phyloP scores from a whole-genome alignment of 2,888 invertebrate genomes.

The Norana najaformis region DNA sequence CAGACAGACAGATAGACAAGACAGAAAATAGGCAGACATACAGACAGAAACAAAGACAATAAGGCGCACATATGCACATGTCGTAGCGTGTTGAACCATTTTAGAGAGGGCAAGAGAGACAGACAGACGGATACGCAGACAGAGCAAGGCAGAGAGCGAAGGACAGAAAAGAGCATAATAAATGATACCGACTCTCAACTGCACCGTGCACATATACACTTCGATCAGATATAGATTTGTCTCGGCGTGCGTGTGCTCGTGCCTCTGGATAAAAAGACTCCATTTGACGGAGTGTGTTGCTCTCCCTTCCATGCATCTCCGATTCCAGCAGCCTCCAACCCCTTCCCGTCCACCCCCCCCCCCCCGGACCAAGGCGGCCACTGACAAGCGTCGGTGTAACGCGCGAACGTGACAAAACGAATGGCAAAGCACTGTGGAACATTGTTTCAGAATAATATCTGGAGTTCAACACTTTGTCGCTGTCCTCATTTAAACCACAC shows the following conservation, averaged over 20 bases:
- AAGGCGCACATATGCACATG: no score
- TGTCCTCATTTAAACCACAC: neutral
- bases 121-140: neutral
- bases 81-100: no score
- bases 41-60: no score
- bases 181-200: neutral
- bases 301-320: neutral
- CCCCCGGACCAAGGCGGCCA: neutral
- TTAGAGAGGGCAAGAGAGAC: no score
- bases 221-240: neutral
- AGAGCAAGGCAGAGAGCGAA: neutral
- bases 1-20: neutral
- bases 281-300: conserved; percentile 2
- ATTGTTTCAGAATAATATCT: conserved; percentile 1
- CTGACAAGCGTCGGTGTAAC: neutral
- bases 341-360: neutral
- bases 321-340: neutral
- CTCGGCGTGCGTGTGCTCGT: neutral
- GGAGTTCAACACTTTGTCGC: conserved; percentile 7
- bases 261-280: conserved; percentile 5
- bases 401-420: neutral
- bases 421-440: neutral
- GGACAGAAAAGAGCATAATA: neutral
- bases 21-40: neutral
- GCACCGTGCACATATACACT: neutral